A percentile compares a stretch with the other conserved stretches of the same genome.
These are phyloP conservation scores for Gisinianus flammeolus DNA, from an alignment of 2,888 invertebrate genomes.

Conservation along the genomic window DNA sequence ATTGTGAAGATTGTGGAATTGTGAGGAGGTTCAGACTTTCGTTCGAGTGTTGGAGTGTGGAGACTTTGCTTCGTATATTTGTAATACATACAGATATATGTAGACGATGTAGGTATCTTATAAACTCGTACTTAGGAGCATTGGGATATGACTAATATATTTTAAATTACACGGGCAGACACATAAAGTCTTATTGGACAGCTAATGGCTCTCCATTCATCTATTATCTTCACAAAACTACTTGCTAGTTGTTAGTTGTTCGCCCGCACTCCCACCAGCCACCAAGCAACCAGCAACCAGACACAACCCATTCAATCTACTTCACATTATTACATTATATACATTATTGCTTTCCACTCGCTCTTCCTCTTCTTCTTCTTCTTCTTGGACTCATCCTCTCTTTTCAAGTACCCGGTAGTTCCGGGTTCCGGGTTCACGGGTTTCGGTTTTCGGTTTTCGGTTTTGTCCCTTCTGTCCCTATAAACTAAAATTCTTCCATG, in stretches of 20 bases:
- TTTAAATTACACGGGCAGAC: constrained; percentile 10
- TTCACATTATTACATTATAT: not conserved
- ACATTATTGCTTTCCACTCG: not conserved
- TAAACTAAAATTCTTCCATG: too few species aligned
- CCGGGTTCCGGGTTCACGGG: not conserved
- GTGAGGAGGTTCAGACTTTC: too few species aligned
- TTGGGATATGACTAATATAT: not conserved
- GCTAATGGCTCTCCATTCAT: constrained; percentile 9
- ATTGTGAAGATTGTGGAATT: not conserved
- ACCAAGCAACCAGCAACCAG: not conserved
- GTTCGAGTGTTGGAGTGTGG: too few species aligned
- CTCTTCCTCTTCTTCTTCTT: not conserved
- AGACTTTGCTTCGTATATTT: too few species aligned
- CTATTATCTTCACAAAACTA: constrained; percentile 5
- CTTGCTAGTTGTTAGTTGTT: too few species aligned
- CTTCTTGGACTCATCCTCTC: not conserved
- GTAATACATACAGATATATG: too few species aligned
- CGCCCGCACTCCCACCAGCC: not conserved
- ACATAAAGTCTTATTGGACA: constrained; percentile 10
- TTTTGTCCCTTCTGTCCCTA: too few species aligned
- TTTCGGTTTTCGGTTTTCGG: not conserved
- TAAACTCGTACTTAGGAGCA: not conserved
- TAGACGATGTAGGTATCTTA: too few species aligned
- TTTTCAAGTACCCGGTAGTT: not conserved
- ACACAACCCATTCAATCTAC: not conserved